phyloP scores from a whole-genome alignment of 1,140 invertebrate genomes.

The Anoplophora glabripennis region DNA sequence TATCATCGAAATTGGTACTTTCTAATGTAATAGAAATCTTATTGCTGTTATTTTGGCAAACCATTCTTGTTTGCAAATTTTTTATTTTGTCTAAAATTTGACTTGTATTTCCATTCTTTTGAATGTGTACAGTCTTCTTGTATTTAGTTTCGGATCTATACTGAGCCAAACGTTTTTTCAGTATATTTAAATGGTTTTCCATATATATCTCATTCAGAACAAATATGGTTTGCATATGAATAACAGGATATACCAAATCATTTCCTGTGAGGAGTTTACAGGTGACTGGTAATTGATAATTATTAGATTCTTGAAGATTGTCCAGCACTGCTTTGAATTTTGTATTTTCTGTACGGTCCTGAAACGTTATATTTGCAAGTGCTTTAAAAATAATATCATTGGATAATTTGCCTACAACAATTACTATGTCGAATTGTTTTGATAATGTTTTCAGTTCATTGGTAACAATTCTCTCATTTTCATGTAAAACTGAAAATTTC shows the following conservation, averaged over 20 bases:
- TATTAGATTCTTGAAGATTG: constrained; percentile 2
- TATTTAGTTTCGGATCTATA: constrained; percentile 5
- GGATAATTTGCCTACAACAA: constrained; percentile 13
- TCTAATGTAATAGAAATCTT: constrained; percentile 3
- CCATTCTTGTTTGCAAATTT: background rate
- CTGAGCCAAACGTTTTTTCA: constrained; percentile 21
- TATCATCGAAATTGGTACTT: constrained; percentile 1
- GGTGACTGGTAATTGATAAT: constrained; percentile 8
- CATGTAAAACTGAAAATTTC: constrained; percentile 10
- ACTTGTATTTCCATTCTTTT: constrained; percentile 21
- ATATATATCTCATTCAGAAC: constrained; percentile 19
- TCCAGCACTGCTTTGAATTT: constrained; percentile 3
- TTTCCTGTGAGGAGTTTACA: constrained; percentile 13
- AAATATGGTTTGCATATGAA: constrained; percentile 29
- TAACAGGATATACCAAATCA: constrained; percentile 19
- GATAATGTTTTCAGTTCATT: constrained; percentile 17
- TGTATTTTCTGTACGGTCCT: constrained; percentile 5
- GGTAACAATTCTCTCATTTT: constrained; percentile 10
- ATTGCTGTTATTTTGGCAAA: background rate
- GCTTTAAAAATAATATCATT: constrained; percentile 15
- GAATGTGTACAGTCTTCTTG: constrained; percentile 16
- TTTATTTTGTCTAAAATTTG: constrained; percentile 1
- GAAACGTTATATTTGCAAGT: constrained; percentile 15
- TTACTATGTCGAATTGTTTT: constrained; percentile 25
- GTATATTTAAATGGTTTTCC: constrained; percentile 16